Base-by-base conservation (phyloP, 35 echinoderm and acorn worm species). In the Stichopus chloronotus region DNA sequence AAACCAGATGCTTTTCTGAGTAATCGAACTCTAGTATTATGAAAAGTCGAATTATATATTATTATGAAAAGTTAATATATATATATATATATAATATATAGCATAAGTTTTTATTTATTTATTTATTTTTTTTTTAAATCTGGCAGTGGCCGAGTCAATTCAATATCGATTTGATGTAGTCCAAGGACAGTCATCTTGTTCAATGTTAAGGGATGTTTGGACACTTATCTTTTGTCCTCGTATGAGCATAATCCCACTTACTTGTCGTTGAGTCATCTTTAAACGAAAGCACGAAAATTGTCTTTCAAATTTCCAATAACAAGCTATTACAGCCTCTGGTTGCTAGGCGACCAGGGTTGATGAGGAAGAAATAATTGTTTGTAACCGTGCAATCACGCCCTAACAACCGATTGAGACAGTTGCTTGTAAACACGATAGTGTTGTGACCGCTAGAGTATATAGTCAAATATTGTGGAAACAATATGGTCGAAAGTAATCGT, bases 321-420 rank as follows among this genome's bases (percentile, higher is more conserved):
- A 65, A 65, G 69, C 69, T 74, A 74, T n/a, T 74, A 74, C 69
- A 74, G 17, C 69, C 69, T 74, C 69, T 74, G 14, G 69, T n/a
- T 74, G 22, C 69, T 74, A 74, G 19, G 69, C 13, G 17, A 74
- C 19, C 69, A 16, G 69, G 17, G 19, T 7, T 74, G 69, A n/a
- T 74, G 22, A 24, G 19, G 69, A 74, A 74, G 12, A 74, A 74
- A n/a, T 74, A 74, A 74, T 74, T 74, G 69, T 74, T 74, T 74
- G 69, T 74, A 20, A 74, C 17, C 69, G 69, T 21, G 69, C 69
- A 74, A n/a, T 74, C 20, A 74, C 69, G 7, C 69, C 69, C 69
- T 14, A 74, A 74, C 69, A 74, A 74, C 17, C 19, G 22, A 74
- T 19, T 74, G 17, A 74, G 13, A 74, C 17, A 74, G 12, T 16